These are phyloP conservation scores for Sebastes minor DNA, from an alignment of 2,797 vertebrate species.

Conservation along the genomic window DNA sequence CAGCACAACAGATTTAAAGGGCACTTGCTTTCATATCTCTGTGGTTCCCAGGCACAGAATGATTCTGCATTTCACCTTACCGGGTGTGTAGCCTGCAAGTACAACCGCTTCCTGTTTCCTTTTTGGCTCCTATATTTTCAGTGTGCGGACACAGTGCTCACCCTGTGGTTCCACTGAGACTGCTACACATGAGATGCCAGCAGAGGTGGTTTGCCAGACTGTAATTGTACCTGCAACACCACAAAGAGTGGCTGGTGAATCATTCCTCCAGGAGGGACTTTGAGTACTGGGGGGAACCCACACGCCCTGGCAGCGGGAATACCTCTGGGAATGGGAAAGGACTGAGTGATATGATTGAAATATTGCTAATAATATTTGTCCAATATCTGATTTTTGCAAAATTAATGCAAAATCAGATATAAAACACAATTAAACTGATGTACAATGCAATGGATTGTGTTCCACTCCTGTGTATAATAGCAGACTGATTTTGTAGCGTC, in stretches of 20 bases:
- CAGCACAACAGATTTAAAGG: slow-evolving; percentile 11
- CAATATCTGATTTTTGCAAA: neutral
- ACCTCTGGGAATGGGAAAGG: neutral
- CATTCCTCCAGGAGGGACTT: slow-evolving; percentile 9
- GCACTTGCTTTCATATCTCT: neutral
- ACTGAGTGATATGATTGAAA: neutral
- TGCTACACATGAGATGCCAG: slow-evolving; percentile 5
- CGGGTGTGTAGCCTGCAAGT: neutral
- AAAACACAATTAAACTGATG: neutral
- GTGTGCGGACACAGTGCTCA: slow-evolving; percentile 3
- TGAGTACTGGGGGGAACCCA: neutral
- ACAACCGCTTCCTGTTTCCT: slow-evolving; percentile 2
- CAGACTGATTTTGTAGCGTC: neutral
- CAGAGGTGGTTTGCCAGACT: slow-evolving; percentile 13
- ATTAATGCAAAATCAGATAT: neutral
- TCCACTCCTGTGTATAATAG: neutral
- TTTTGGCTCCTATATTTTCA: slow-evolving; percentile 11
- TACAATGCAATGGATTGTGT: neutral
- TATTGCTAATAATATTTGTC: neutral
- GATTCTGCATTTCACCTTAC: neutral
- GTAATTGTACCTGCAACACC: slow-evolving; percentile 25
- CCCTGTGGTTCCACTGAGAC: slow-evolving; percentile 1
- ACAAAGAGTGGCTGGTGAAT: neutral
- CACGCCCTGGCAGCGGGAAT: neutral
- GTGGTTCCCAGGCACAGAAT: neutral